Evolutionary conservation across 2,888 invertebrate genomes (phyloP).

Genomic region (Eristalinus aeneus): DNA sequence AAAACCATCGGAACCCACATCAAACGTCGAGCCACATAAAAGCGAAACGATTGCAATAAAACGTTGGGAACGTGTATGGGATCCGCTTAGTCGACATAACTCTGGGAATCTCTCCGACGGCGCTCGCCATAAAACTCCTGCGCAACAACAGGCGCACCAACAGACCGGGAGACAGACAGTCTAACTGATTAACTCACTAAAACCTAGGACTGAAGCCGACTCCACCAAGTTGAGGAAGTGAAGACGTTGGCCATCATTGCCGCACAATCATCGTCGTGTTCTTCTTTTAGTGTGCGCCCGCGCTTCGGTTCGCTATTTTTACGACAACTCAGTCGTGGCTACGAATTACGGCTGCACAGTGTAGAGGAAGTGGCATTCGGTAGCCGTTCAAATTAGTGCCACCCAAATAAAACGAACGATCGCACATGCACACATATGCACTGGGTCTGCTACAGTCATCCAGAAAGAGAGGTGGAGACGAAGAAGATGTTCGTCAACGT

Average conservation of each 20-base stretch:
- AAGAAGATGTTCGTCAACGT: slow-evolving; percentile 12
- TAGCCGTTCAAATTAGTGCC: slow-evolving; percentile 66
- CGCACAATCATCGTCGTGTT: neutral
- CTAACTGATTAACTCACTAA: slow-evolving; percentile 64
- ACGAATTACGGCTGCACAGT: slow-evolving; percentile 44
- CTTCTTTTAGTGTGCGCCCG: slow-evolving; percentile 32
- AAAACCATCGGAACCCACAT: slow-evolving; percentile 62
- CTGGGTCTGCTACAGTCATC: neutral
- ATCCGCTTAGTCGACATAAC: slow-evolving; percentile 3
- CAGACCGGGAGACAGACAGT: slow-evolving; percentile 42
- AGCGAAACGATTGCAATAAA: slow-evolving; percentile 65
- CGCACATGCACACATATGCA: neutral
- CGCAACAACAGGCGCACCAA: slow-evolving; percentile 14
- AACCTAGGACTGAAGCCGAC: slow-evolving; percentile 40
- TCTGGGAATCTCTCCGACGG: slow-evolving; percentile 49
- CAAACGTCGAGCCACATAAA: slow-evolving; percentile 68
- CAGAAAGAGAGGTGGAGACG: neutral
- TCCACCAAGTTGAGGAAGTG: neutral
- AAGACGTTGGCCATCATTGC: neutral
- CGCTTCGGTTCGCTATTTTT: slow-evolving; percentile 55
- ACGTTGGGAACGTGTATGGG: slow-evolving; percentile 42
- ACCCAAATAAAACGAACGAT: slow-evolving; percentile 54
- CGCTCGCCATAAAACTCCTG: slow-evolving; percentile 51
- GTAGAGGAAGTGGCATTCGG: slow-evolving; percentile 66
- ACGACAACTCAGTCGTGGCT: slow-evolving; percentile 51